Evolutionary conservation across 2,888 invertebrate genomes (phyloP).

Genomic region (Cataglyphis livida): DNA sequence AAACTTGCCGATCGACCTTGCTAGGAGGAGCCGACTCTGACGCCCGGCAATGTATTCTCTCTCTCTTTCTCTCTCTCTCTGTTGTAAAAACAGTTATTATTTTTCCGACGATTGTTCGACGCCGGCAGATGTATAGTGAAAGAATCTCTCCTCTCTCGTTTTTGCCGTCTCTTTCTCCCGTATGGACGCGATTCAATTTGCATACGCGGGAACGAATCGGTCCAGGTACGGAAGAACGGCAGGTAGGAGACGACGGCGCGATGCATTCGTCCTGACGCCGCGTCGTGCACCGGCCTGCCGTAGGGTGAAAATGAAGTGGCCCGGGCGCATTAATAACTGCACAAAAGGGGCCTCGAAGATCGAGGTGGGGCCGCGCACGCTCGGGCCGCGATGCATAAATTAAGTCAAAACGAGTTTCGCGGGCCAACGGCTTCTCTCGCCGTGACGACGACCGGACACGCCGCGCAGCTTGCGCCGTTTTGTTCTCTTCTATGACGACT

Average conservation of each 20-base stretch:
- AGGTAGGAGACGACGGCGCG: constrained; percentile 75
- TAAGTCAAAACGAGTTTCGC: constrained; percentile 81
- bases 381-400: constrained; percentile 77
- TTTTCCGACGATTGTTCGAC: constrained; percentile 80
- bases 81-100: constrained; percentile 84
- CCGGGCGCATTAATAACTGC: constrained; percentile 83
- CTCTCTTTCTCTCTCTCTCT: constrained; percentile 64
- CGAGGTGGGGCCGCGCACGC: constrained; percentile 69
- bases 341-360: constrained; percentile 79
- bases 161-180: constrained; percentile 56
- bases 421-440: constrained; percentile 68
- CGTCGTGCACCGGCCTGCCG: constrained; percentile 55
- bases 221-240: constrained; percentile 77
- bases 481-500: constrained; percentile 3
- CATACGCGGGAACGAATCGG: constrained; percentile 83
- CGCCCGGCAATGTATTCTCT: constrained; percentile 68
- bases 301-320: constrained; percentile 83
- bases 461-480: constrained; percentile 55
- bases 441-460: constrained; percentile 67
- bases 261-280: constrained; percentile 62
- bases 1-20: constrained; percentile 41
- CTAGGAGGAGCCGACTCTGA: constrained; percentile 62
- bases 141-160: constrained; percentile 61
- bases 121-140: constrained; percentile 81
- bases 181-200: constrained; percentile 76